Conservation (phyloP, 30 jellyfish, hydroid and myxozoan genomes). For the Cassiopea xamachana region DNA sequence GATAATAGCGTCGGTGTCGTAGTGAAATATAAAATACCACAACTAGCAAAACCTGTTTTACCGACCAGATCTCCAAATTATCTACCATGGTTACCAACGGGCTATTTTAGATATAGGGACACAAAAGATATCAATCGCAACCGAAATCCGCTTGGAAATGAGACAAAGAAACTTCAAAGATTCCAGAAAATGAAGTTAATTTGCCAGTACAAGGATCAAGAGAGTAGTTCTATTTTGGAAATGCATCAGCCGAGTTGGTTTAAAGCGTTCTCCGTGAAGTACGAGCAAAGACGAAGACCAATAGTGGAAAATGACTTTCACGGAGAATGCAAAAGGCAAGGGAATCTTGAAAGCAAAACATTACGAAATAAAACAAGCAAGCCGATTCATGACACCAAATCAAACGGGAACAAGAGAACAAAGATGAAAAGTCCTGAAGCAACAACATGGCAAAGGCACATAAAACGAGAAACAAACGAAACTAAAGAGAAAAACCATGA, state of each 20-base stretch:
- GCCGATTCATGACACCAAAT: not conserved
- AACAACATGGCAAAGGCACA: not conserved
- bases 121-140: not conserved
- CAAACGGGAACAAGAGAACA: not conserved
- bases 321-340: not conserved
- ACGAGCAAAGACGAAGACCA: not conserved
- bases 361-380: not conserved
- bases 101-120: not conserved
- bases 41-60: not conserved
- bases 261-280: conserved; percentile 8
- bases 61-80: conserved; percentile 37
- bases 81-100: conserved; percentile 28
- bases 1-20: not conserved
- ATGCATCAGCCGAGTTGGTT: conserved; percentile 51
- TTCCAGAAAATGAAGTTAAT: not conserved
- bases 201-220: not conserved
- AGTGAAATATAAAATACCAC: conserved; percentile 25
- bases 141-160: not conserved
- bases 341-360: not conserved
- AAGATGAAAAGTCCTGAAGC: not conserved
- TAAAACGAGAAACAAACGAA: not conserved
- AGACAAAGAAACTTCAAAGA: not conserved
- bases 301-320: not conserved
- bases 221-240: not conserved
- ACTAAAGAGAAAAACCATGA: not conserved